Evolutionary conservation across 2,797 vertebrate species (phyloP).

Genomic region (Dicrostonyx torquatus): DNA sequence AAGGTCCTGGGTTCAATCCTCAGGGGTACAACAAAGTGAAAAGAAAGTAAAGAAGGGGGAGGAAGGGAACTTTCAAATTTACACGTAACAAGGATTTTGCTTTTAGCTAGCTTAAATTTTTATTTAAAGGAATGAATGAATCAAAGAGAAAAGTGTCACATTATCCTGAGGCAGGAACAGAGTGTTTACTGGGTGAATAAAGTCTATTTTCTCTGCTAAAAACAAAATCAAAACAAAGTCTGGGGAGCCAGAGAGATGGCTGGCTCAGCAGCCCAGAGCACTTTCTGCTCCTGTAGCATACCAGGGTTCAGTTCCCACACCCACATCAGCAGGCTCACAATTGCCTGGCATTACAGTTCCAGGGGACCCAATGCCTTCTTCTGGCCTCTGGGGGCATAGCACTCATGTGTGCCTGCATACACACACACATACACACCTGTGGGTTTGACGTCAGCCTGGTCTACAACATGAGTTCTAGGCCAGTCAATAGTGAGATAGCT

Average conservation of each 20-base stretch:
- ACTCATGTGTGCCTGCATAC: not conserved
- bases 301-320: not conserved
- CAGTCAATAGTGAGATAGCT: not conserved
- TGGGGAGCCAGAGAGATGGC: not conserved
- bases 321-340: not conserved
- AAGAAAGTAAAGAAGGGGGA: not conserved
- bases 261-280: not conserved
- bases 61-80: not conserved
- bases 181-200: not conserved
- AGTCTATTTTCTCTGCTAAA: not conserved
- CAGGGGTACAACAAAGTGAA: too few species aligned
- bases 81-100: not conserved
- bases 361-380: not conserved
- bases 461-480: not conserved
- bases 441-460: not conserved
- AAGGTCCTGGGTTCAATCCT: not conserved
- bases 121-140: not conserved
- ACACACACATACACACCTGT: not conserved
- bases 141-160: not conserved
- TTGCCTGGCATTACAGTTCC: too few species aligned
- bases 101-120: not conserved
- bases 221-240: not conserved
- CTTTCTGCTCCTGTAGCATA: not conserved
- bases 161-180: not conserved
- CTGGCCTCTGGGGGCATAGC: not conserved